Percentiles rank a stretch among this genome's conserved stretches.
Conservation (phyloP, 2,888 invertebrate genomes). For the Aproaerema taeniolella region DNA sequence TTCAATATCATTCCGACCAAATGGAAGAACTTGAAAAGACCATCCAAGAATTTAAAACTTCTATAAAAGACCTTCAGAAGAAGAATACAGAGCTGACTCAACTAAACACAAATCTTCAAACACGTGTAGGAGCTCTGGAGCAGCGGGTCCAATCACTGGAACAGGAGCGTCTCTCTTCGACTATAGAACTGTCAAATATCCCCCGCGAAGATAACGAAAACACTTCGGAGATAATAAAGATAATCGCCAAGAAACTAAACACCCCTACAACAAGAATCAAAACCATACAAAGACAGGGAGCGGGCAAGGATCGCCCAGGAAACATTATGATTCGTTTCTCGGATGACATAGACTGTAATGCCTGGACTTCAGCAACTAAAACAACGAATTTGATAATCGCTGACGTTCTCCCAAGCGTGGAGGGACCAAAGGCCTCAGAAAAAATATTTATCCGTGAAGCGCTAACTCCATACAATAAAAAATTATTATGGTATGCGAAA, state of each 20-base stretch:
- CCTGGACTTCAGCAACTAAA: neutral
- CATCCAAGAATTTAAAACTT: neutral
- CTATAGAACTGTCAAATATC: neutral
- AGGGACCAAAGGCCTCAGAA: neutral
- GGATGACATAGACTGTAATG: no score
- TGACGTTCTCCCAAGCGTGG: neutral
- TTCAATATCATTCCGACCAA: neutral
- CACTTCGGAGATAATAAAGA: neutral
- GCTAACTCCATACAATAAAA: neutral
- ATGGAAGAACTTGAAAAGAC: constrained; percentile 1
- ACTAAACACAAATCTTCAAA: neutral
- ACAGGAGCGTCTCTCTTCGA: neutral
- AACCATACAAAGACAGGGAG: neutral
- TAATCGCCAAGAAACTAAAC: neutral
- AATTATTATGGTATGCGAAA: neutral
- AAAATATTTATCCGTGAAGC: constrained; percentile 1
- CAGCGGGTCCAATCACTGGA: neutral
- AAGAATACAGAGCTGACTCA: constrained; percentile 1
- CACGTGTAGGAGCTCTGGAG: neutral
- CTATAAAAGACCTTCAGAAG: neutral
- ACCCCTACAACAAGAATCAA: no score
- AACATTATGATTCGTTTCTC: neutral
- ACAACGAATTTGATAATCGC: neutral
- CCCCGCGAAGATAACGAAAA: neutral
- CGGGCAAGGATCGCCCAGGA: neutral